Evolutionary conservation across 2,113 vertebrate genomes (phyloP), one percentile per base, ranked within the genome.

Genomic region (Chaetodon auriga): DNA sequence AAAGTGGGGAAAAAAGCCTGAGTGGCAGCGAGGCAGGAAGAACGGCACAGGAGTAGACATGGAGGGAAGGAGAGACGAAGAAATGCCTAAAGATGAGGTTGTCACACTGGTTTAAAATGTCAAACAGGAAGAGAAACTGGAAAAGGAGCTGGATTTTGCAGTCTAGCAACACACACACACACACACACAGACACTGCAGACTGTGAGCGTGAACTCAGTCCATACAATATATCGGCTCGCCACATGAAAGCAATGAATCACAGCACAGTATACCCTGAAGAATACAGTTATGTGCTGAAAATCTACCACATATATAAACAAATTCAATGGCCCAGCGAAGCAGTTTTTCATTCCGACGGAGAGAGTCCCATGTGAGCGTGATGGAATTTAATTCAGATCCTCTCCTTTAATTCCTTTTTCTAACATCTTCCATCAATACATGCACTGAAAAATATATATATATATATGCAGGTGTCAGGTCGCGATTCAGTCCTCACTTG

Each of bases 31-130:
- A 84, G 77, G 79, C 70, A 80, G 62, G 58, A 77, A 41, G 79
- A 85, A 51, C 9, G 21, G 61, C 79, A 74, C 69, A 75, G 79
- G 75, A 81, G 72, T 41, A 45, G 49, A 45, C 51, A 45, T 78
- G 70, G 60, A 72, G 81, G 30, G 25, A 58, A 36, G 63, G 81
- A 21, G 49, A 76, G 80, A 68, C 30, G 62, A 88, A 77, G 81
- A 86, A 85, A 74, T 49, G 64, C 77, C 82, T 85, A 58, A 90
- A 81, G 83, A 90, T 85, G 87, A 93, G 85, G 82, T 57, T 82
- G 90, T 93, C 86, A 87, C 60, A 78, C 58, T 62, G 69, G 81
- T 87, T 87, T 86, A 70, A 84, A 90, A 90, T 78, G 76, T 84
- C 68, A 73, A 89, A 80, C 72, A 83, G 80, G 84, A 49, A 57